Conservation (phyloP, 2,797 vertebrate species). For the Champsocephalus gunnari region DNA sequence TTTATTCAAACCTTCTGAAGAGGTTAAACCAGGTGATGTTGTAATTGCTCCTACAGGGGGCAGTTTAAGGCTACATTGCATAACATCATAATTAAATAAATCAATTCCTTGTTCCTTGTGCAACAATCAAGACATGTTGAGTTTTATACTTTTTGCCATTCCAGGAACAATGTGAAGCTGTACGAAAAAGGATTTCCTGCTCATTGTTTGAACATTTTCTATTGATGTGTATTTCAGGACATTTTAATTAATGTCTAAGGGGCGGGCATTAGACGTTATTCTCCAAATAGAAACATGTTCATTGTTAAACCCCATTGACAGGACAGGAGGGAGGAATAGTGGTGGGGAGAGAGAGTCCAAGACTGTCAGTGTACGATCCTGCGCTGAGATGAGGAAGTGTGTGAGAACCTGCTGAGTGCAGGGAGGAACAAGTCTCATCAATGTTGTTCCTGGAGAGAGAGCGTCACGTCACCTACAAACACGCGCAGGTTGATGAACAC, state of each 20-base stretch:
- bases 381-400: conserved; percentile 69
- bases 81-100: conserved; percentile 18
- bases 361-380: conserved; percentile 27
- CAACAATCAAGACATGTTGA: conserved; percentile 8
- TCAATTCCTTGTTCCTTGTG: conserved; percentile 56
- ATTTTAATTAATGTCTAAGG: conserved; percentile 63
- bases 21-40: conserved; percentile 32
- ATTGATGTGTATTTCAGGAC: conserved; percentile 11
- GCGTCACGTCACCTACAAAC: not conserved
- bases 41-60: conserved; percentile 67
- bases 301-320: conserved; percentile 16
- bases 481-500: conserved; percentile 3
- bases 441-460: conserved; percentile 34
- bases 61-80: conserved; percentile 43
- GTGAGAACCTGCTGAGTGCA: conserved; percentile 41
- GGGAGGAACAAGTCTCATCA: conserved; percentile 26
- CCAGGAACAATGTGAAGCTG: not conserved
- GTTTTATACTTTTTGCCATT: not conserved
- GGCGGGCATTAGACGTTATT: conserved; percentile 45
- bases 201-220: not conserved
- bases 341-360: conserved; percentile 30
- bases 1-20: not conserved
- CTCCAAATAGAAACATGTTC: conserved; percentile 49
- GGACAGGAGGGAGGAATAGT: conserved; percentile 11
- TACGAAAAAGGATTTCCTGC: not conserved